phyloP scores from a whole-genome alignment of 2,797 vertebrate genomes.

The Channallabes apus region DNA sequence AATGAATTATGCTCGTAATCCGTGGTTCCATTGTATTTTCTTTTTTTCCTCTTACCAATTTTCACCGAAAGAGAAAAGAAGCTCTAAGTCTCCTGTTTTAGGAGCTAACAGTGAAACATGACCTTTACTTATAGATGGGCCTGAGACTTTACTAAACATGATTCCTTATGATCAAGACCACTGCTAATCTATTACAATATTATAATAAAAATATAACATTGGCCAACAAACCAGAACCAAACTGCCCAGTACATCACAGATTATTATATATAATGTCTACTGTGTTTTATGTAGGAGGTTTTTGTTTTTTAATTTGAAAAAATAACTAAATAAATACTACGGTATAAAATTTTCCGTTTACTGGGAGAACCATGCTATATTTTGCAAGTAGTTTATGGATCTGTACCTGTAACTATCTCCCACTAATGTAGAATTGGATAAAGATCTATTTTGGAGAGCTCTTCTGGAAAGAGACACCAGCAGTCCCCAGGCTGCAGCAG shows the following conservation, averaged over 20 bases:
- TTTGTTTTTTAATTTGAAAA: neutral
- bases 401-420: neutral
- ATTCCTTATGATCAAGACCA: neutral
- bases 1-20: no score
- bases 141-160: neutral
- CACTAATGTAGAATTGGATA: conserved; percentile 8
- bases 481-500: conserved; percentile 25
- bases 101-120: neutral
- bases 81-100: neutral
- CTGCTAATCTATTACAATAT: no score
- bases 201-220: neutral
- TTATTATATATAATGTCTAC: neutral
- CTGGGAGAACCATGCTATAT: neutral
- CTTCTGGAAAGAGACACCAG: conserved; percentile 13
- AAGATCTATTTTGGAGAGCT: conserved; percentile 20
- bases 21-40: no score
- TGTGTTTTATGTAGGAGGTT: no score
- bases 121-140: neutral
- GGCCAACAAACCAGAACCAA: neutral
- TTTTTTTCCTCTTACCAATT: neutral
- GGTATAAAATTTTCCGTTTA: neutral
- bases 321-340: neutral
- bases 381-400: neutral
- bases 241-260: neutral
- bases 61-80: neutral